Conservation (phyloP, 2,113 vertebrate genomes). For the Ondatra zibethicus region DNA sequence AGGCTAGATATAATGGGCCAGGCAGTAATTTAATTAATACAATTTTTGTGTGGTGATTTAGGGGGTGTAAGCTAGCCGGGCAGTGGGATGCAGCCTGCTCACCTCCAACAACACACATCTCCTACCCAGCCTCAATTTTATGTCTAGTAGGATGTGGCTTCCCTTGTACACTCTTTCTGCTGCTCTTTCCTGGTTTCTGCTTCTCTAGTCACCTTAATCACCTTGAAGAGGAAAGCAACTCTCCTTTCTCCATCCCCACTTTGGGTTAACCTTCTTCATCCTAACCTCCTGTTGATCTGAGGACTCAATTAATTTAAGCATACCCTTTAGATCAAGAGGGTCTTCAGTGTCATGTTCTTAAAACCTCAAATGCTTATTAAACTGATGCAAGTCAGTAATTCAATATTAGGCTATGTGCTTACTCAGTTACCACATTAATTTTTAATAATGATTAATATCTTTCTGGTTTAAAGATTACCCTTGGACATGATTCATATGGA, state of each 20-base stretch:
- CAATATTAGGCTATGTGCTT: not conserved
- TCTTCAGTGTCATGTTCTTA: not conserved
- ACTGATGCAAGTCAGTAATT: conserved; percentile 54
- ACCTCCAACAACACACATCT: no score
- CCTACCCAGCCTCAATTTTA: not conserved
- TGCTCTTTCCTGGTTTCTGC: not conserved
- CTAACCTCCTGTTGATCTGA: not conserved
- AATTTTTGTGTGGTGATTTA: no score
- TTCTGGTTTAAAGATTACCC: conserved; percentile 55
- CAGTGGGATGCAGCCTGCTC: no score
- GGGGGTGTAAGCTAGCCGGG: no score
- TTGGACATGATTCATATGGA: not conserved
- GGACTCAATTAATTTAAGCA: not conserved
- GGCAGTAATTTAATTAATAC: no score
- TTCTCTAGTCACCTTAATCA: not conserved
- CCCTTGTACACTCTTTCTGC: not conserved
- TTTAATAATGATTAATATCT: conserved; percentile 1
- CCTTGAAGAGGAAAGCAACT: not conserved
- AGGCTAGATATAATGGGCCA: no score
- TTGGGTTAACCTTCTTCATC: not conserved
- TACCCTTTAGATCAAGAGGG: not conserved
- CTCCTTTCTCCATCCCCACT: not conserved
- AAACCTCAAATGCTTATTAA: conserved; percentile 30
- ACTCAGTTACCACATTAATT: conserved; percentile 6
- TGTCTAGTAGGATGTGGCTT: not conserved